Base-by-base conservation (phyloP, 2,888 invertebrate species). In the Aporophyla lueneburgensis region DNA sequence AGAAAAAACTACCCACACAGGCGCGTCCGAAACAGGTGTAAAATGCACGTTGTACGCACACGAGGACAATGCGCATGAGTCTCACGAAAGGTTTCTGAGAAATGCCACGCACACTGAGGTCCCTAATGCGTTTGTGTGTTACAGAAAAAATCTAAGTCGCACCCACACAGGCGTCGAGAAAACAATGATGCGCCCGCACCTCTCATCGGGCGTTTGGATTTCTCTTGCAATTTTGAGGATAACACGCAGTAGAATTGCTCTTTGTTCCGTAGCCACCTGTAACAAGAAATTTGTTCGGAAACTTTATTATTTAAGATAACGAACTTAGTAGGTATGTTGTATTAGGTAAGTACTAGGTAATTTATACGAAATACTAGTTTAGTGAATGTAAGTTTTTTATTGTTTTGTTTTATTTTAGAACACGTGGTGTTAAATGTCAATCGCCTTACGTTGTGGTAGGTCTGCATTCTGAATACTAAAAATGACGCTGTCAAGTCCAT, bases 71-170 rank as follows among this genome's bases (percentile, higher is more conserved):
- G 58, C 43, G 67, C 74, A 80, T 78, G 83, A 78, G 84, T 84
- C 86, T 88, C 84, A 89, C 89, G 86, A 33, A 85, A 88, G 86
- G 83, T 87, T 94, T 94, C 94, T 88, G 67, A 91, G 94, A 94
- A 94, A 90, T 87, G 88, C 92, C 84, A 84, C 88, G 76, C 91
- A 90, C 90, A 90, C 87, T 80, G n/a, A 82, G 19, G 65, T 33
- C 54, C 14, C 16, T 79, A 66, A 75, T 78, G 74, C 77, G 75
- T 71, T 84, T 58, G 89, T 91, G 89, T 90, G 91, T 80, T 65
- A 79, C 84, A 87, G 85, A 92, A 94, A 93, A 94, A 93, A 89
- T 89, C 89, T 90, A 92, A 91, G 89, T 86, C 78, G 85, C 91
- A 91, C 91, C 82, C 91, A 92, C 93, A 92, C 89, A 83, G 81